These are phyloP conservation scores for Actinernus sp. DNA, from an alignment of 92 coral and sea anemone species.

Conservation along the genomic window DNA sequence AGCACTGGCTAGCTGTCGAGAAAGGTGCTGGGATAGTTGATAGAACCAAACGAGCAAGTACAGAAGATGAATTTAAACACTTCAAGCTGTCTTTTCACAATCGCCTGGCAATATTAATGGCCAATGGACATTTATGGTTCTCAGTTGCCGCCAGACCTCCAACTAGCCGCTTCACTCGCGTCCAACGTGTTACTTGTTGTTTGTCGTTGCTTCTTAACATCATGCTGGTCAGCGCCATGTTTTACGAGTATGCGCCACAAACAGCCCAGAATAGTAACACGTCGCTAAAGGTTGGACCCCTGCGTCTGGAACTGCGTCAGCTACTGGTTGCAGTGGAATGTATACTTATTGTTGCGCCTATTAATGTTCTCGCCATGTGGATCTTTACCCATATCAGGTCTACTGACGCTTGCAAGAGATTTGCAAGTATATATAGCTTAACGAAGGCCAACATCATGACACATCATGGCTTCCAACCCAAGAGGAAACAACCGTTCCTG, in stretches of 20 bases:
- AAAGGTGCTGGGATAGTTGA: conserved; percentile 66
- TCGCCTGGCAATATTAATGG: conserved; percentile 18
- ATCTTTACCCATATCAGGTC: conserved; percentile 31
- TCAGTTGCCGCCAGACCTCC: conserved; percentile 65
- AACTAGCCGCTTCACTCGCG: conserved; percentile 51
- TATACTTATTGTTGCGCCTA: conserved; percentile 35
- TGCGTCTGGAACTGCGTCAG: conserved; percentile 45
- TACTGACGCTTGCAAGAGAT: not conserved
- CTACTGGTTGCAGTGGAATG: conserved; percentile 51
- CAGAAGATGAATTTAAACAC: conserved; percentile 22
- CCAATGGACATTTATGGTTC: conserved; percentile 67
- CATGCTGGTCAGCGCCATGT: conserved; percentile 83
- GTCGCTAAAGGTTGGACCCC: conserved; percentile 42
- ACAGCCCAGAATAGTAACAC: conserved; percentile 11
- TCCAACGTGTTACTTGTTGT: conserved; percentile 74
- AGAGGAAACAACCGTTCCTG: conserved; percentile 4
- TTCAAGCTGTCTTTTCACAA: conserved; percentile 23
- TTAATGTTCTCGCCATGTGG: conserved; percentile 25
- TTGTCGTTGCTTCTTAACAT: conserved; percentile 56
- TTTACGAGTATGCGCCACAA: conserved; percentile 53
- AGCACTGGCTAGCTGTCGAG: conserved; percentile 79
- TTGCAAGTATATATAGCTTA: not conserved
- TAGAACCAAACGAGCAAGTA: conserved; percentile 37
- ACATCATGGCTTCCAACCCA: not conserved
- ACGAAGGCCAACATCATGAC: not conserved